Conservation (phyloP, 2,888 invertebrate genomes). For the Chalcis sispes region DNA sequence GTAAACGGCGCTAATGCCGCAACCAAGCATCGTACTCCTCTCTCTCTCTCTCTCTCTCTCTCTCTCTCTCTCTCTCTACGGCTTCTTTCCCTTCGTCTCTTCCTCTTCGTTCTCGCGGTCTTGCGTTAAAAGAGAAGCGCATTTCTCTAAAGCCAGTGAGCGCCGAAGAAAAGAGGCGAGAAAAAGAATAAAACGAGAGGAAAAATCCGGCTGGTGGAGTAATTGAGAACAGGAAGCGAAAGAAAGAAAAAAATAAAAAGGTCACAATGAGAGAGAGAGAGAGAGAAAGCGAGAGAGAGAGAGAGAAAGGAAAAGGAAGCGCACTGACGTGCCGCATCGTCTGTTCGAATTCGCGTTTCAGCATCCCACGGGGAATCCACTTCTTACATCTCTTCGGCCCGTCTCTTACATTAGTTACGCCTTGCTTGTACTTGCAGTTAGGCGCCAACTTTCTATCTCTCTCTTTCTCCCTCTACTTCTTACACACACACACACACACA, state of each 20-base stretch:
- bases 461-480: no score
- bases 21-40: conserved; percentile 16
- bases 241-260: not conserved
- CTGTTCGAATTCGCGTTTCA: conserved; percentile 13
- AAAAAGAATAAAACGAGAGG: not conserved
- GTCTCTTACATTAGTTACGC: conserved; percentile 19
- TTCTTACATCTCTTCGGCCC: not conserved
- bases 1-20: conserved; percentile 49
- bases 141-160: not conserved
- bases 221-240: not conserved
- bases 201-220: not conserved
- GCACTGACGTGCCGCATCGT: not conserved
- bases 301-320: not conserved
- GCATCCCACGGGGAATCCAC: conserved; percentile 22
- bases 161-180: not conserved
- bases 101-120: no score
- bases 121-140: conserved; percentile 13
- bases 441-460: no score
- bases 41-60: not conserved
- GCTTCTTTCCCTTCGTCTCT: no score
- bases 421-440: not conserved
- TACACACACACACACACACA: no score
- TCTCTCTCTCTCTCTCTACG: not conserved
- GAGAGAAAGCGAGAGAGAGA: not conserved
- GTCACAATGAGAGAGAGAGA: not conserved